Percentiles rank a stretch among this genome's conserved stretches.
phyloP scores from a whole-genome alignment of 2,888 invertebrate genomes.

The Athrips mouffetella region DNA sequence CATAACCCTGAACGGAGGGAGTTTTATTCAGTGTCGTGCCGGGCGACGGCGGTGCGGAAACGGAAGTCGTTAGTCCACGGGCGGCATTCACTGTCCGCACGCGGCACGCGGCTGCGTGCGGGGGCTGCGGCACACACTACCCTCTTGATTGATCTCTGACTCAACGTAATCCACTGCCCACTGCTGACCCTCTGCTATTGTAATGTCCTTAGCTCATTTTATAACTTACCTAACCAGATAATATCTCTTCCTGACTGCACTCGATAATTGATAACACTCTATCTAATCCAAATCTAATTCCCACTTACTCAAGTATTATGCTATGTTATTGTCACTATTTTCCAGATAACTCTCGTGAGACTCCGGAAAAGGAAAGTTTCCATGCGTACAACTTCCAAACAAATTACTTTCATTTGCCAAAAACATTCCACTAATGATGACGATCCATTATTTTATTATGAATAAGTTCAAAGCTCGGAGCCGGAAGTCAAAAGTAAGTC shows the following conservation, averaged over 20 bases:
- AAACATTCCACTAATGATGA: neutral
- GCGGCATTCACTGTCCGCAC: constrained; percentile 30
- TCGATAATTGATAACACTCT: no score
- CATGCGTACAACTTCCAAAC: neutral
- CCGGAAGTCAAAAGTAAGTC: neutral
- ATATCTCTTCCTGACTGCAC: no score
- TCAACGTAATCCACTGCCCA: no score
- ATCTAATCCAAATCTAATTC: no score
- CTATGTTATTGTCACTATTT: neutral
- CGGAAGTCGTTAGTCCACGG: constrained; percentile 58
- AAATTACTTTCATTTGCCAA: constrained; percentile 6
- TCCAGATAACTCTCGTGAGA: constrained; percentile 6
- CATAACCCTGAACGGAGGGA: constrained; percentile 30
- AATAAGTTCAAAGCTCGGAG: neutral
- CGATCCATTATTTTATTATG: constrained; percentile 7
- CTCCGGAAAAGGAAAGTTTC: constrained; percentile 3
- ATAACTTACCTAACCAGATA: no score
- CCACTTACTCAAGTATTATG: no score
- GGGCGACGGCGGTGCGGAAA: constrained; percentile 42
- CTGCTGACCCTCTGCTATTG: no score
- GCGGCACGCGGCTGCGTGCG: constrained; percentile 13
- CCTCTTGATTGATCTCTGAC: no score
- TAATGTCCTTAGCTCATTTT: no score
- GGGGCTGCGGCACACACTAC: no score
- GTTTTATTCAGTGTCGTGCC: neutral